Percentiles rank a stretch among this genome's conserved stretches.
Conservation (phyloP, 2,113 vertebrate genomes). For the Salvelinus namaycush region DNA sequence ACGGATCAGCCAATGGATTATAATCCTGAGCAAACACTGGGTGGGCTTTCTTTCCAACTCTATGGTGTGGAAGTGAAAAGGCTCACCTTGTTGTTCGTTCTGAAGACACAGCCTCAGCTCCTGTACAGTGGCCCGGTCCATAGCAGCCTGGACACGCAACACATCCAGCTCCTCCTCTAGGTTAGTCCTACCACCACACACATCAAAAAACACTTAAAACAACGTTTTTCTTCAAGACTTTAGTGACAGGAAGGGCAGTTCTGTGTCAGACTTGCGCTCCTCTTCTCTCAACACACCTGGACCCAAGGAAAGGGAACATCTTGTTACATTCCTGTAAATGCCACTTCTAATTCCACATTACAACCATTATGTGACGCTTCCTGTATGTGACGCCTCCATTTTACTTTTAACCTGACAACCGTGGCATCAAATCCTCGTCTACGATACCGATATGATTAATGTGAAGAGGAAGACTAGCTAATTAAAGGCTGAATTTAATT, state of each 20-base stretch:
- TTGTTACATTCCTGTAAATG: not conserved
- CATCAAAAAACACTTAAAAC: not conserved
- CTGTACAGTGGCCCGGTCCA: constrained; percentile 77
- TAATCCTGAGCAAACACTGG: no score
- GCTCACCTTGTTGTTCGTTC: constrained; percentile 73
- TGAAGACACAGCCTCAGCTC: constrained; percentile 73
- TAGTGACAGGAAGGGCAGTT: no score
- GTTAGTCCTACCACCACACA: constrained; percentile 67
- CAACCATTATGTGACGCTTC: not conserved
- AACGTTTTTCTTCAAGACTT: no score
- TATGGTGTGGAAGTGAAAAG: not conserved
- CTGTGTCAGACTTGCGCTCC: no score
- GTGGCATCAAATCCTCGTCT: constrained; percentile 34
- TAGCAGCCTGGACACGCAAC: constrained; percentile 72
- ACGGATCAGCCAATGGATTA: no score
- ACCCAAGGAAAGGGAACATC: not conserved
- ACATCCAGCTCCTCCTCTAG: constrained; percentile 85
- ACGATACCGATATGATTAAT: constrained; percentile 37
- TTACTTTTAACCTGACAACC: constrained; percentile 36
- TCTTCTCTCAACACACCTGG: not conserved
- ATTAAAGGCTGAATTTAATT: constrained; percentile 72
- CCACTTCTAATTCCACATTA: not conserved
- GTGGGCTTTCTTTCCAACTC: no score
- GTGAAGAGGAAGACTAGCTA: constrained; percentile 53
- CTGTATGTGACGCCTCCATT: constrained; percentile 23